Conservation (phyloP, 2,797 vertebrate genomes). For the Xenops minutus region DNA sequence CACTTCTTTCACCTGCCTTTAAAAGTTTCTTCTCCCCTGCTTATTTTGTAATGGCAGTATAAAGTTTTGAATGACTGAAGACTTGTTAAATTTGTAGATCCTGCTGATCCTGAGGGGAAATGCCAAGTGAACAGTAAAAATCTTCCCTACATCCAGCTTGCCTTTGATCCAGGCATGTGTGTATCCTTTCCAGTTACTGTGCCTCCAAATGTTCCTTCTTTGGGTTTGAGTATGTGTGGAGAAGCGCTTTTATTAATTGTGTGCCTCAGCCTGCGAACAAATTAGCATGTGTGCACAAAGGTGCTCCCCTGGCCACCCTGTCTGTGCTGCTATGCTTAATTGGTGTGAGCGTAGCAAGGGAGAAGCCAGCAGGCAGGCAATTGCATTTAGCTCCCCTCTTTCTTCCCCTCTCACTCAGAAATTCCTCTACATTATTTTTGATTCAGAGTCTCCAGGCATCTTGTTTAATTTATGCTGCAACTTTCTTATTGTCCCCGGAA, state of each 20-base stretch:
- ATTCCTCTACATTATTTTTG: conserved; percentile 3
- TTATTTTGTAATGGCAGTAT: background rate
- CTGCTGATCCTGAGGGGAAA: background rate
- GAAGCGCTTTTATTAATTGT: background rate
- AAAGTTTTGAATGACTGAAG: background rate
- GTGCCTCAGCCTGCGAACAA: background rate
- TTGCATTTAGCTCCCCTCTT: background rate
- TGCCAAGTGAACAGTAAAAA: background rate
- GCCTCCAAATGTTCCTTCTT: background rate
- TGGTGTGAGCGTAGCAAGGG: background rate
- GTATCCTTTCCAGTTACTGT: background rate
- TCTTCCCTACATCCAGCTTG: background rate
- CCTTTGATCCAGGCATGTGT: background rate
- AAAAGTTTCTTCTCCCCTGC: background rate
- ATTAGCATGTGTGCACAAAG: conserved; percentile 47
- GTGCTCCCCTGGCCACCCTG: conserved; percentile 1
- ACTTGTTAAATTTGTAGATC: background rate
- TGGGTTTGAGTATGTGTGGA: background rate
- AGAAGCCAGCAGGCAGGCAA: background rate
- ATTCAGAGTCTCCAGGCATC: background rate
- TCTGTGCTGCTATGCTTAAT: background rate
- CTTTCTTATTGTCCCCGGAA: background rate
- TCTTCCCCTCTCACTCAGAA: background rate
- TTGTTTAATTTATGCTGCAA: conserved; percentile 56
- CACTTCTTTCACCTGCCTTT: background rate